Base-by-base conservation (phyloP, 2,113 vertebrate species). In the Chamaetylas fuelleborni region DNA sequence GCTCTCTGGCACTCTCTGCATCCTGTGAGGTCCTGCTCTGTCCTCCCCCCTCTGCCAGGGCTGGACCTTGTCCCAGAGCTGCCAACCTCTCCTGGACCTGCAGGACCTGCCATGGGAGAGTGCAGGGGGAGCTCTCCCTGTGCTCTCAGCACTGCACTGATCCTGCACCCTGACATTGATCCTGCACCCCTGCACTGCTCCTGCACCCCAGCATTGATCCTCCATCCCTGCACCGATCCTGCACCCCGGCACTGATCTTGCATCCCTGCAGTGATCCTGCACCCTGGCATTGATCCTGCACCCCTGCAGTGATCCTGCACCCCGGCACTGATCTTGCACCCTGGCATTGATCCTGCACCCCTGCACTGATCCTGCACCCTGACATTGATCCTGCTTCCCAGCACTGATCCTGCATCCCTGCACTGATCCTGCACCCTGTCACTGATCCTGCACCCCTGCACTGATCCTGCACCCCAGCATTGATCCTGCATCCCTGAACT, bases 41-140 rank as follows among this genome's bases (percentile, higher is more conserved):
- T 29, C 20, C 62, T 56, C 26, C 15, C 29, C 0, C 0, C 45
- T 33, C 34, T 16, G 40, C 33, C 9, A 47, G 2, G 51, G 19
- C 29, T 31, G 28, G 34, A 45, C 25, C 29, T 43, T n/a, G 19
- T 67, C 65, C 19, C 5, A 3, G 11, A 31, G 33, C 53, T 61
- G 38, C 40, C 72, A 42, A 6, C 20, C 17, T 43, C 11, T 33
- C 25, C 25, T 18, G 38, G 17, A 43, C 28, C 51, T 16, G 65
- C 47, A 56, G 72, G 42, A 57, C 20, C 54, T 20, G 78, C 50
- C 48, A 8, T 5, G 0, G 14, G 31, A 19, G 11, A 4, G 20
- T 7, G 20, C 40, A 24, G 51, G 50, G 45, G 20, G 33, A 54
- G 58, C 19, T 25, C 3, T 62, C 4, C n/a, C 17, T 0, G 1